Evolutionary conservation across 2,797 vertebrate species (phyloP).

Genomic region (Brachymystax lenok): DNA sequence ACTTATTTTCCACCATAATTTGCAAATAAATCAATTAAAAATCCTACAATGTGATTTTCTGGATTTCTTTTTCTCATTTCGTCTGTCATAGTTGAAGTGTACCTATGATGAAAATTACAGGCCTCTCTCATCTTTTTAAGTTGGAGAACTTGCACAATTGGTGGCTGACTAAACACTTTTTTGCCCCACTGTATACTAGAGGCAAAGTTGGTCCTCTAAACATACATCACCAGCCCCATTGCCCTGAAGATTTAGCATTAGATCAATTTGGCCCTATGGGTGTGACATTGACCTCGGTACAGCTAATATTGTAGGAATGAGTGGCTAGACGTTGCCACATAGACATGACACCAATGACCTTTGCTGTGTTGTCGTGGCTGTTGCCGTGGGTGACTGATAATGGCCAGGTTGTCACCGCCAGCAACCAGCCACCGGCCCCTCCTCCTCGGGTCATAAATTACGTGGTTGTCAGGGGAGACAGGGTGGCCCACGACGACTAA

Average conservation of each 20-base stretch:
- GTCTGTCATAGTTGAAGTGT: too few species aligned
- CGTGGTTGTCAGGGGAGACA: constrained; percentile 42
- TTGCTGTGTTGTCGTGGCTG: constrained; percentile 17
- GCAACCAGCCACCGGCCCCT: constrained; percentile 15
- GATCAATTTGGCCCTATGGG: neutral
- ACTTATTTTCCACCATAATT: too few species aligned
- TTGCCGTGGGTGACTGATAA: constrained; percentile 32
- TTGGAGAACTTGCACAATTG: too few species aligned
- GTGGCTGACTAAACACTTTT: too few species aligned
- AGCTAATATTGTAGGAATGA: neutral
- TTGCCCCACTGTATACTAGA: too few species aligned
- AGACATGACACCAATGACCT: constrained; percentile 22
- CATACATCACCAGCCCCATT: neutral
- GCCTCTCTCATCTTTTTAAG: too few species aligned
- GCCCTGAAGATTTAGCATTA: neutral
- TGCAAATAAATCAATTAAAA: too few species aligned
- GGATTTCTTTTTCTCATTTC: too few species aligned
- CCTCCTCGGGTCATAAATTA: constrained; percentile 37
- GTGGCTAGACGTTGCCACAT: constrained; percentile 9
- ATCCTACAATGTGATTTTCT: too few species aligned
- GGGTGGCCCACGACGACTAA: constrained; percentile 16
- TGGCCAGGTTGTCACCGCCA: constrained; percentile 12
- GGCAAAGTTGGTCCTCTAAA: neutral
- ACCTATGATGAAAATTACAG: too few species aligned
- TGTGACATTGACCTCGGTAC: neutral